Base-by-base conservation (phyloP, 2,888 invertebrate species). In the Aquatica leii region DNA sequence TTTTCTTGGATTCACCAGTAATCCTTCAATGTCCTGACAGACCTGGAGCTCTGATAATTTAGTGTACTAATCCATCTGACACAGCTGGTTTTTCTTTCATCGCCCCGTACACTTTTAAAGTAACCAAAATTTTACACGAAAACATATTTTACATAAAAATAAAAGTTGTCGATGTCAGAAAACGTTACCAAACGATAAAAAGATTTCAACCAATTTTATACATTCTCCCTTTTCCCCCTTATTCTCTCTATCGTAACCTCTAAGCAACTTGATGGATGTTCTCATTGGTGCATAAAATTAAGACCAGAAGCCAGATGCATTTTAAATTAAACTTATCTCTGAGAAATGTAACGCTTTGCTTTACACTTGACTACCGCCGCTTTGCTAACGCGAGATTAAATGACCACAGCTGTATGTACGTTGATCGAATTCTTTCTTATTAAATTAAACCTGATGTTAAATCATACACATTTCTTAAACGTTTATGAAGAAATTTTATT, bases 51-150 rank as follows among this genome's bases (percentile, higher is more conserved):
- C 74, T 75, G 75, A 78, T 79, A 78, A 79, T 78, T 78, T 77
- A 79, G 76, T 72, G 71, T 73, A 70, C 76, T 78, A 78, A 79
- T 78, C 78, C 78, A 78, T 78, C 78, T 78, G 79, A 78, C 78
- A 75, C 70, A 71, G 48, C 58, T 73, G 69, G 58, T 67, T 73
- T 73, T 71, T 71, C 66, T 67, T 62, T 68, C 53, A 69, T 71
- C 73, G 14, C 20, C 14, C 49, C 20, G 18, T 49, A 37, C 18
- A 24, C 49, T 40, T 48, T 48, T 48, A 48, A 49, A 49, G n/a
- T 4, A 12, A 40, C 40, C 8, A 6, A 40, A n/a, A n/a, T n/a
- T n/a, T n/a, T n/a, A n/a, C n/a, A n/a, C 40, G 17, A 43, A 43
- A 43, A 34, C 34, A 34, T 34, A 34, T 50, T 31, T 50, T 50